phyloP scores from a whole-genome alignment of 1,140 invertebrate genomes.

The Orchesella cincta region DNA sequence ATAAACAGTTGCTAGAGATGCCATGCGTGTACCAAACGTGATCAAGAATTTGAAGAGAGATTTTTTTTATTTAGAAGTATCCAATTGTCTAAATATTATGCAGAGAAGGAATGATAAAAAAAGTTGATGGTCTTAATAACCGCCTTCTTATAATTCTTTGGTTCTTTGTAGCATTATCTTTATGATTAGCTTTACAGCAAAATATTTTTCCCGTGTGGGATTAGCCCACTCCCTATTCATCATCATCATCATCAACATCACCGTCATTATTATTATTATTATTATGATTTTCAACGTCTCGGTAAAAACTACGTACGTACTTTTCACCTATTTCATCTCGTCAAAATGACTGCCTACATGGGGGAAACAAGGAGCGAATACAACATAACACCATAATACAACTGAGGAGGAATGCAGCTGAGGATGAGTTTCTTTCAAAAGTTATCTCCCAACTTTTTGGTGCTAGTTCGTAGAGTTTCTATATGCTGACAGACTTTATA shows the following conservation, averaged over 20 bases:
- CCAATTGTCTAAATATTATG: too few species aligned
- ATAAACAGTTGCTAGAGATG: too few species aligned
- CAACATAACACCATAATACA: not conserved
- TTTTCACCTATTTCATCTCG: not conserved
- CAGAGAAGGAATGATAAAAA: too few species aligned
- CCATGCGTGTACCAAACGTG: too few species aligned
- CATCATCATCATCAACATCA: not conserved
- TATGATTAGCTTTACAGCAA: not conserved
- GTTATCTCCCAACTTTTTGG: not conserved
- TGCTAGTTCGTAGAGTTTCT: not conserved
- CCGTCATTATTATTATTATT: not conserved
- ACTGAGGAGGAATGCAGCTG: not conserved
- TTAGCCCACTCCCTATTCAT: not conserved
- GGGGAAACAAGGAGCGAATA: not conserved
- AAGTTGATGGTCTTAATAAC: too few species aligned
- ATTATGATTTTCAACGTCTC: too few species aligned
- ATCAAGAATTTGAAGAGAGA: too few species aligned
- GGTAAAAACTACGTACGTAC: not conserved
- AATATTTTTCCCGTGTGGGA: not conserved
- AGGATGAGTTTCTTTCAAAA: not conserved
- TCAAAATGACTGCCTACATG: not conserved
- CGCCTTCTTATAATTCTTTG: too few species aligned
- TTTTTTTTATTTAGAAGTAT: too few species aligned
- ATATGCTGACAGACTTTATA: not conserved
- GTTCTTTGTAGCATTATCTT: too few species aligned